phyloP scores from a whole-genome alignment of 2,888 invertebrate genomes.

The Branchipolynoe longqiensis region DNA sequence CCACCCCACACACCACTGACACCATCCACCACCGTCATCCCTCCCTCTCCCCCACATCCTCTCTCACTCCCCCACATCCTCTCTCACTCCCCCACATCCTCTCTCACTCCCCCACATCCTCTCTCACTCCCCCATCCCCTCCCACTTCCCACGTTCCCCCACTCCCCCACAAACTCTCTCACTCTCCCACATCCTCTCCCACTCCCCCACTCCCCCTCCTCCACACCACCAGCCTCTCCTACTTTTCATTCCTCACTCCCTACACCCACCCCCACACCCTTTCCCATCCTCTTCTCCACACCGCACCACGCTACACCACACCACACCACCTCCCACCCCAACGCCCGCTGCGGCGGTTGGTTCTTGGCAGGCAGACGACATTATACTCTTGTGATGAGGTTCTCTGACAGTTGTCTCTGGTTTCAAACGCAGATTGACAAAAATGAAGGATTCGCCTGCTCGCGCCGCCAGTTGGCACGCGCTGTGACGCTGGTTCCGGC shows the following conservation, averaged over 20 bases:
- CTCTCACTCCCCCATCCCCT: too few relatives aligned
- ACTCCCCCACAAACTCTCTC: background rate
- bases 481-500: constrained; percentile 48
- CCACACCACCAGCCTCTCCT: background rate
- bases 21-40: too few relatives aligned
- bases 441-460: constrained; percentile 55
- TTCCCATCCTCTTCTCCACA: background rate
- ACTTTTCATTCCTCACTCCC: background rate
- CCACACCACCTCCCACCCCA: background rate
- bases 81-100: too few relatives aligned
- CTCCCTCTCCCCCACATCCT: too few relatives aligned
- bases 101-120: too few relatives aligned
- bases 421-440: constrained; percentile 50
- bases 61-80: too few relatives aligned
- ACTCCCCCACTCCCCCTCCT: background rate
- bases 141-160: background rate
- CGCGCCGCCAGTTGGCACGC: constrained; percentile 38
- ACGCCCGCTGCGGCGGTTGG: background rate
- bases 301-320: background rate
- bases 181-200: background rate
- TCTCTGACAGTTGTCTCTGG: constrained; percentile 41
- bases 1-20: too few relatives aligned
- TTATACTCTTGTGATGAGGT: constrained; percentile 31
- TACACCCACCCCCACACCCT: background rate
- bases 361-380: constrained; percentile 13